These are phyloP conservation scores for Napeogenes inachia DNA, from an alignment of 2,888 invertebrate species.

Conservation along the genomic window DNA sequence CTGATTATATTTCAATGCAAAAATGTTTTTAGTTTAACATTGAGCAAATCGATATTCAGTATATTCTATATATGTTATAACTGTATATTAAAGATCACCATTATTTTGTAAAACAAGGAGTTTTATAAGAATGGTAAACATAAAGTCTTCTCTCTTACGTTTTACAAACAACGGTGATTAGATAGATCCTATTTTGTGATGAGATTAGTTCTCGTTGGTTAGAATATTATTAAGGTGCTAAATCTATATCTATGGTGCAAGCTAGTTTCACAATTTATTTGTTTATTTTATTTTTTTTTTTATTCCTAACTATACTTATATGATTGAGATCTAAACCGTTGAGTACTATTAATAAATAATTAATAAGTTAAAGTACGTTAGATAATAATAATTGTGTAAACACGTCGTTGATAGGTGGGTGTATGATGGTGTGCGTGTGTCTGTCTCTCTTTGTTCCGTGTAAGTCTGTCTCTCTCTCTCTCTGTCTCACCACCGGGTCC, in stretches of 20 bases:
- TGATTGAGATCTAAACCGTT: too few species aligned
- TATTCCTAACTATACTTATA: too few species aligned
- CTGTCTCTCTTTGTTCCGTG: background rate
- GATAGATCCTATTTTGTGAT: too few species aligned
- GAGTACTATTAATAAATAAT: too few species aligned
- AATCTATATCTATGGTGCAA: conserved; percentile 2
- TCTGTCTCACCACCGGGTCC: conserved; percentile 85
- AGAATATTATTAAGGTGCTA: background rate
- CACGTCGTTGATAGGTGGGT: too few species aligned
- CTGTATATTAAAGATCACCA: background rate
- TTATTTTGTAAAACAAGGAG: background rate
- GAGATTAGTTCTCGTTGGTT: too few species aligned
- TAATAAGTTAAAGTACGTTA: background rate
- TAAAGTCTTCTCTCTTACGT: background rate
- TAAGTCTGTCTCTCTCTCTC: conserved; percentile 28
- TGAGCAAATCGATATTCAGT: background rate
- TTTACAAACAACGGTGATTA: background rate
- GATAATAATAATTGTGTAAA: background rate
- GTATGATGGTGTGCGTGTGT: background rate
- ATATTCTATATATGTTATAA: background rate
- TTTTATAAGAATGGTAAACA: background rate
- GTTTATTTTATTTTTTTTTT: background rate
- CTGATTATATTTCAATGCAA: conserved; percentile 3
- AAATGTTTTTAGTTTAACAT: background rate
- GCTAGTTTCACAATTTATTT: background rate